Percentiles rank a stretch among this genome's conserved stretches.
Conservation (phyloP, 2,888 invertebrate genomes). For the Homarus gammarus region DNA sequence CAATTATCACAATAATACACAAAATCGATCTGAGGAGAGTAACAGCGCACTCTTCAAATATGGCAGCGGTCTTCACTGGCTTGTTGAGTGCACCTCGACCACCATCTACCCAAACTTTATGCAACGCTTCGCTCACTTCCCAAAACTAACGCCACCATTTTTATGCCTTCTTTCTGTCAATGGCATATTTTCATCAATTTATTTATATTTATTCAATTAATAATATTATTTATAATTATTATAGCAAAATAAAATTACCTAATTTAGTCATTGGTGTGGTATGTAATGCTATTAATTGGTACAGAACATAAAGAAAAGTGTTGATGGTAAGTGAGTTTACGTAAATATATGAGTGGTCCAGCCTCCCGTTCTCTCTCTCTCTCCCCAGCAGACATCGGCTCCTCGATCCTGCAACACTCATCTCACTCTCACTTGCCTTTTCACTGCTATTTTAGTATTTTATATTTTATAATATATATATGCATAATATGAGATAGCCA, state of each 20-base stretch:
- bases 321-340: slow-evolving; percentile 32
- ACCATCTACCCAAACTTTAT: slow-evolving; percentile 9
- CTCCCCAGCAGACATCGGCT: slow-evolving; percentile 53
- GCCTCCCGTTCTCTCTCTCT: slow-evolving; percentile 67
- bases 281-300: background rate
- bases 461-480: background rate
- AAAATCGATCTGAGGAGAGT: slow-evolving; percentile 66
- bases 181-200: background rate
- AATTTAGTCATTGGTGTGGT: background rate
- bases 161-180: background rate
- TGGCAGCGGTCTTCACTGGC: slow-evolving; percentile 68
- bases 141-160: slow-evolving; percentile 21
- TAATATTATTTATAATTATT: background rate
- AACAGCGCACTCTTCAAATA: slow-evolving; percentile 72
- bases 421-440: slow-evolving; percentile 18
- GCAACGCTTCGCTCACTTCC: slow-evolving; percentile 47
- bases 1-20: slow-evolving; percentile 61
- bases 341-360: slow-evolving; percentile 40
- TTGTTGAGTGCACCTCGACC: slow-evolving; percentile 49
- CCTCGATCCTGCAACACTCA: slow-evolving; percentile 23
- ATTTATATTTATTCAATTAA: background rate
- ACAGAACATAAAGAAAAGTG: slow-evolving; percentile 22
- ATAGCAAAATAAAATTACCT: background rate
- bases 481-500: background rate
- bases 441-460: background rate